Evolutionary conservation across 1,140 invertebrate genomes (phyloP).

Genomic region (Calephelis nemesis): DNA sequence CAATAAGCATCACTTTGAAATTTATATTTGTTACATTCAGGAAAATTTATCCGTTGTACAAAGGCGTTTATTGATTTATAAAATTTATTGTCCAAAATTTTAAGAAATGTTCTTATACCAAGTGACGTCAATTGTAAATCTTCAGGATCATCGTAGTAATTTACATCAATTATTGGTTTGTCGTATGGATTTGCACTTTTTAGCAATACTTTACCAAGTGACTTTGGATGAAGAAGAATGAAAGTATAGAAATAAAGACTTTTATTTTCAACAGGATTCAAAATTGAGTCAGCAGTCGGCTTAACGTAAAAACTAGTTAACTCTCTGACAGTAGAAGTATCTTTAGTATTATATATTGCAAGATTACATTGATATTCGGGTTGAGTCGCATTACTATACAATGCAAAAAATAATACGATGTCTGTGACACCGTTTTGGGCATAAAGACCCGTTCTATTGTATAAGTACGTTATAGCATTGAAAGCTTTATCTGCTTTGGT

Average conservation of each 20-base stretch:
- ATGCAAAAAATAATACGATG: too few relatives aligned
- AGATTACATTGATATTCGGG: too few relatives aligned
- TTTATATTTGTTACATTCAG: constrained; percentile 58
- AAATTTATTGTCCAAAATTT: constrained; percentile 63
- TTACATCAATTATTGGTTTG: constrained; percentile 65
- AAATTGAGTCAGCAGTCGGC: too few relatives aligned
- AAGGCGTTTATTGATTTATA: constrained; percentile 64
- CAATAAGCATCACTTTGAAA: constrained; percentile 82
- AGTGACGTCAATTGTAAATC: constrained; percentile 83
- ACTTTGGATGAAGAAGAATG: constrained; percentile 73
- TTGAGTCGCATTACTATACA: too few relatives aligned
- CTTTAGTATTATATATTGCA: too few relatives aligned
- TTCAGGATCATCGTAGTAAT: constrained; percentile 86
- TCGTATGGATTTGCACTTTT: constrained; percentile 66
- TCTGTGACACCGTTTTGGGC: too few relatives aligned
- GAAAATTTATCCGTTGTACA: constrained; percentile 64
- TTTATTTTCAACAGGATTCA: too few relatives aligned
- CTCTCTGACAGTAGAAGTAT: too few relatives aligned
- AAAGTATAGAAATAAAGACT: too few relatives aligned
- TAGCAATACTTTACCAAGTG: constrained; percentile 68
- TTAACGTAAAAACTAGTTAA: too few relatives aligned
- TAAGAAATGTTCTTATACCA: constrained; percentile 71
- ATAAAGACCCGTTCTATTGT: constrained; percentile 44
- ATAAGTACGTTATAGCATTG: constrained; percentile 51
- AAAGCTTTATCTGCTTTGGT: constrained; percentile 32